Evolutionary conservation across 37 sponge, comb jelly and placozoan species (phyloP), one percentile per base, ranked within the genome.

Genomic region (Aphrocallistes beatrix): DNA sequence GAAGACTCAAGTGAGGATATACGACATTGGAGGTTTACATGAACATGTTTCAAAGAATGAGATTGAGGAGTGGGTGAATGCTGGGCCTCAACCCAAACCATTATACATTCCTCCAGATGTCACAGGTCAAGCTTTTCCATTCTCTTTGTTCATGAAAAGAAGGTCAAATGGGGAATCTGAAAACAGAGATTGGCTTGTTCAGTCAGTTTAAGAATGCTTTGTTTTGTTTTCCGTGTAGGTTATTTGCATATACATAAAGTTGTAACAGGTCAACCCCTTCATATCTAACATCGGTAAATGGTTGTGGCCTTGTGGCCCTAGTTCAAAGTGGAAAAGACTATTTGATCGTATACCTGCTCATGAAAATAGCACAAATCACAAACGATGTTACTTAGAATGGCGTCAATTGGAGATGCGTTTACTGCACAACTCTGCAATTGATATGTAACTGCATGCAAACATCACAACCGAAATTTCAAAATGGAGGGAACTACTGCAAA

Each of bases 21-120:
- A 60, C 75, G 75, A 60, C 75, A 60, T 60, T 60, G 75, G 75
- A 60, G 75, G 28, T 13, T 60, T 60, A 60, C 75, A 60, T 60
- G 75, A 60, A 60, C 75, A 60, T 60, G 75, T 60, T 60, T 60
- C 75, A 13, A 60, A 60, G 75, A 60, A 60, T 25, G 75, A 60
- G 75, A 60, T 60, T 60, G 75, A 60, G 75, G 75, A 60, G 75
- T 60, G 75, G 75, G 75, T 60, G 75, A 60, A 60, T 60, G 75
- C 75, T 60, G 75, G 75, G 34, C 75, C 75, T 60, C 75, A 60
- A 32, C 21, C 75, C 75, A 60, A 60, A 60, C 75, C 75, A 60
- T 60, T 28, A 60, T 60, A 60, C 75, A 60, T 60, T 60, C 75
- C 75, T 60, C 75, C 75, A 60, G 75, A 60, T 60, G 75, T 60